These are phyloP conservation scores for Epizoanthus fatuus DNA, from an alignment of 92 coral and sea anemone genomes.

Conservation along the genomic window DNA sequence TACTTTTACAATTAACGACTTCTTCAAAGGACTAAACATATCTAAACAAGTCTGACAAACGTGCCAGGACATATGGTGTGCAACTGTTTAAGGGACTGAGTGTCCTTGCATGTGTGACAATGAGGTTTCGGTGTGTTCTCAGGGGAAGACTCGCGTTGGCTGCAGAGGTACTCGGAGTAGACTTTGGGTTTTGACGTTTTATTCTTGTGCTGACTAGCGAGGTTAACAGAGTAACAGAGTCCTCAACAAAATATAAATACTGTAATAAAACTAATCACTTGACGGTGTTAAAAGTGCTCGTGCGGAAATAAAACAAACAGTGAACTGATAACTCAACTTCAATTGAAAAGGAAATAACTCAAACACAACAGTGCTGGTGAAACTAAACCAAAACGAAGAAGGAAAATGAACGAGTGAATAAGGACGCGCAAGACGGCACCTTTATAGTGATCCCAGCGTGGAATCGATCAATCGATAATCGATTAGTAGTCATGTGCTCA, in stretches of 20 bases:
- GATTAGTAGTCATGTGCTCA: conserved; percentile 12
- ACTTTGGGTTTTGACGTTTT: not conserved
- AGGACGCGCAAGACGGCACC: not conserved
- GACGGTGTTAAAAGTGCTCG: not conserved
- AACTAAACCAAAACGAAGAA: not conserved
- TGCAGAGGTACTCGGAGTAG: conserved; percentile 1
- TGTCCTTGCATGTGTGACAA: no score
- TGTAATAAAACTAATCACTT: not conserved
- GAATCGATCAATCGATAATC: not conserved
- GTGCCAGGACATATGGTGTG: no score
- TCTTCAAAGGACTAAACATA: no score
- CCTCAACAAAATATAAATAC: no score
- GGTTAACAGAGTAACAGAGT: not conserved
- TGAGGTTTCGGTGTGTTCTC: no score
- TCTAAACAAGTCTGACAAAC: no score
- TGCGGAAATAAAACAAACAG: not conserved
- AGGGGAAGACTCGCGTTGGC: conserved; percentile 11
- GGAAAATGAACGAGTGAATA: not conserved
- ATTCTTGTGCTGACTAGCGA: not conserved
- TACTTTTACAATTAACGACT: no score
- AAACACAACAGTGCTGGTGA: not conserved
- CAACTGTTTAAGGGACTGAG: no score
- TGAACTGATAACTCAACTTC: not conserved
- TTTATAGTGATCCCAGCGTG: not conserved
- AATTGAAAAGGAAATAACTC: not conserved